phyloP scores from a whole-genome alignment of 1,140 invertebrate species.

The Euschistus heros region DNA sequence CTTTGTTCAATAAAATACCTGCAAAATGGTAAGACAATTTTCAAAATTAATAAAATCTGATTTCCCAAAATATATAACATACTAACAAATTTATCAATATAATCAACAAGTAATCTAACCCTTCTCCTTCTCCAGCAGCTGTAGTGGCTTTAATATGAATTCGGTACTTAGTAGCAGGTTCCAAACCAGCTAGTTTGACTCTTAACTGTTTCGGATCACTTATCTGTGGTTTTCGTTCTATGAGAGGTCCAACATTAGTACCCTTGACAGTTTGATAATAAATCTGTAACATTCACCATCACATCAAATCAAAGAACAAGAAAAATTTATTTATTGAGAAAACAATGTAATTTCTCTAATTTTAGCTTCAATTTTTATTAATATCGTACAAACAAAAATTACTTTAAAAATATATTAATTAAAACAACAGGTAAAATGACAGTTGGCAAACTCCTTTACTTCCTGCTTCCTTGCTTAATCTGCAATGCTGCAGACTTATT shows the following conservation, averaged over 20 bases:
- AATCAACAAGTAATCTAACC: constrained; percentile 36
- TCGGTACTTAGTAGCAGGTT: constrained; percentile 79
- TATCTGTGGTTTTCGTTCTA: constrained; percentile 66
- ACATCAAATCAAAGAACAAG: neutral
- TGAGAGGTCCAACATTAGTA: constrained; percentile 51
- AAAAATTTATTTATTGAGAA: neutral
- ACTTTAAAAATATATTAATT: too few species aligned
- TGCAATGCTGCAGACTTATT: too few species aligned
- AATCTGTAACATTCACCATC: constrained; percentile 39
- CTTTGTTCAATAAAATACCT: constrained; percentile 69
- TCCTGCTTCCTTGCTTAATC: too few species aligned
- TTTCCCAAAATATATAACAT: neutral
- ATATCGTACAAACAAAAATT: too few species aligned
- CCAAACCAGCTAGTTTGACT: constrained; percentile 74
- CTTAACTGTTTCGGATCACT: constrained; percentile 58
- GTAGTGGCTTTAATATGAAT: constrained; percentile 76
- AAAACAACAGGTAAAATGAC: too few species aligned
- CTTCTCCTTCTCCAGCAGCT: constrained; percentile 66
- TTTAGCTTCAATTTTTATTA: too few species aligned
- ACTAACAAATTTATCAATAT: neutral
- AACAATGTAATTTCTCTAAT: too few species aligned
- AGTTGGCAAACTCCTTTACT: too few species aligned
- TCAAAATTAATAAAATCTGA: neutral
- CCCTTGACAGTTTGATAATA: constrained; percentile 74
- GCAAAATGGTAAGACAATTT: constrained; percentile 5